Base-by-base conservation (phyloP, 2,797 vertebrate species). In the Cynodonichthys magdalenae region DNA sequence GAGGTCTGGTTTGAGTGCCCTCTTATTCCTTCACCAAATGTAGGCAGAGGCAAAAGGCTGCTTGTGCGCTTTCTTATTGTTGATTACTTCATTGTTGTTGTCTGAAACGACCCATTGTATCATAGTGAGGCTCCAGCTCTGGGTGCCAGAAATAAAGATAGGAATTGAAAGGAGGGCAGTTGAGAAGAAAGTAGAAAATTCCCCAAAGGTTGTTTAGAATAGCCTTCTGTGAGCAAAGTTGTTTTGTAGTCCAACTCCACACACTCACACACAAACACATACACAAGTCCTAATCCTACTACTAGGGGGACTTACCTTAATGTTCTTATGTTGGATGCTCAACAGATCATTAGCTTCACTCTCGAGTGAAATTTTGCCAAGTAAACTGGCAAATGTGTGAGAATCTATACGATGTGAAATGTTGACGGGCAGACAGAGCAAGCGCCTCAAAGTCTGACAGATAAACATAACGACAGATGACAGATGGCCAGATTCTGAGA, bases 141-240 rank as follows among this genome's bases (percentile, higher is more conserved):
- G 15, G 36, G 70, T 60, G 71, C 62, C 65, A 63, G 51, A 74
- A 84, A 83, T 69, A 71, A 84, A 86, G 79, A 81, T 74, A 82
- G 66, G 65, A 82, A 83, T 81, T 77, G 80, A 85, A 82, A 79
- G 72, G 72, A 84, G 62, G 63, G 55, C 69, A 66, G 59, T 56
- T 79, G 79, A 83, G 76, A 86, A 80, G 78, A 81, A 77, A 79
- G 76, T 66, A 64, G 71, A 74, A 71, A 80, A 89, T 79, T 83
- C 81, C 81, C 86, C 55, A 62, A 77, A 83, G 80, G 77, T 84
- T 47, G 72, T 80, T 71, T 61, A 75, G 61, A 82, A 71, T 85
- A 58, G 48, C 50, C n/a, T 48, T 66, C 59, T 82, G 66, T 72
- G 78, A 68, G 77, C 63, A 81, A 75, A 77, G 84, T 75, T 18